A percentile compares a stretch with the other conserved stretches of the same genome.
These are phyloP conservation scores for Athene noctua DNA, from an alignment of 2,113 vertebrate genomes.

Conservation along the genomic window DNA sequence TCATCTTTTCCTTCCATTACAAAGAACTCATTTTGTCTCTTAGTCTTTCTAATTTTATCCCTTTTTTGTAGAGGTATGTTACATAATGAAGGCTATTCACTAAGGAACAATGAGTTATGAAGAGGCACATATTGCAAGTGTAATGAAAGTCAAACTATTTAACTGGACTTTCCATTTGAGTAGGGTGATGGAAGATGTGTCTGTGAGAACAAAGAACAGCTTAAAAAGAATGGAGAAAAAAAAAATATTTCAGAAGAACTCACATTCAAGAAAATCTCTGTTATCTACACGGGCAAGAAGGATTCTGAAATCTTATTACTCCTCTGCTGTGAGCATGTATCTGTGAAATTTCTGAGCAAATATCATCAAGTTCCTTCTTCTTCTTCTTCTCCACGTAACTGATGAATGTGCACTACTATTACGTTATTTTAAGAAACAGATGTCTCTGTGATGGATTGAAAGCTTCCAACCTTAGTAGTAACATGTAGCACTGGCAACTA, in stretches of 20 bases:
- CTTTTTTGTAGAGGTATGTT: background rate
- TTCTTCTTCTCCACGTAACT: background rate
- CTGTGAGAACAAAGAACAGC: background rate
- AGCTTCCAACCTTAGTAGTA: background rate
- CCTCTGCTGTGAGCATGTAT: background rate
- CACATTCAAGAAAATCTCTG: background rate
- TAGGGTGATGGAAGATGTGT: constrained; percentile 3
- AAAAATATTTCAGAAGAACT: background rate
- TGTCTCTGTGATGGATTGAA: background rate
- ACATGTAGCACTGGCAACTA: background rate
- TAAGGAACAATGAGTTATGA: background rate
- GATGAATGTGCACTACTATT: background rate
- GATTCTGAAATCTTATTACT: background rate
- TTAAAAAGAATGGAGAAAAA: background rate
- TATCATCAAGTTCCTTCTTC: background rate
- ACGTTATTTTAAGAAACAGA: background rate
- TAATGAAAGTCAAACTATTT: background rate
- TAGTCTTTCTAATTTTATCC: constrained; percentile 7
- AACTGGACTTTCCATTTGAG: background rate
- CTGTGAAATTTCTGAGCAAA: background rate
- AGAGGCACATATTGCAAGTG: background rate
- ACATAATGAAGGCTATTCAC: background rate
- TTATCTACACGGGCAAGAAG: background rate
- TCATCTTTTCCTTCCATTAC: background rate
- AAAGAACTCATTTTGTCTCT: constrained; percentile 5